Evolutionary conservation across 2,888 invertebrate species (phyloP), one percentile per base, ranked within the genome.

Genomic region (Archaeoteleia sp.): DNA sequence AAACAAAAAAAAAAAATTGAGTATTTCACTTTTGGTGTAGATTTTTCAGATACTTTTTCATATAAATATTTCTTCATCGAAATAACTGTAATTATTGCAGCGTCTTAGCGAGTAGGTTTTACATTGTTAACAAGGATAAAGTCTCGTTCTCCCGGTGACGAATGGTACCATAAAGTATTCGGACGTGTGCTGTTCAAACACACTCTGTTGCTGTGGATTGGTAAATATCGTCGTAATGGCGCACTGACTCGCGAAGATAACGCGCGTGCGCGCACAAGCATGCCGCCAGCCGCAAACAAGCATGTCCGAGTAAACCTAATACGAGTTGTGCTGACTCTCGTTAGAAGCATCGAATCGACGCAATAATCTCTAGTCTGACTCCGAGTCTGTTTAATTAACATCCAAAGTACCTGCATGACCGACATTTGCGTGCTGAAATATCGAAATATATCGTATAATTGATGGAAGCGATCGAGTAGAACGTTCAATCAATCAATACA

Each of bases 151-250:
- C 27, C 25, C 45, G 43, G 53, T 46, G 53, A 66, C 53, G 46
- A 53, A 66, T 66, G 40, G 58, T 49, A 58, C 46, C 65, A 40
- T 66, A 53, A 66, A 66, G 65, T 58, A 58, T 66, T 53, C 29
- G 65, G 48, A 66, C 58, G 53, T 30, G 57, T 9, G 43, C 27
- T 32, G 32, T 3, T 45, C 46, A 53, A 65, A 63, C 30, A 58
- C 57, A 34, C 27, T 43, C 39, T 46, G 42, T 48, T 42, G 55
- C 40, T 30, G 29, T 29, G 27, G 48, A 58, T 65, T 53, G 51
- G 65, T 42, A 65, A 65, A 58, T 65, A 65, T 58, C 51, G 32
- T 23, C 46, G 65, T 40, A 49, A 51, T 45, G 34, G 54, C 37
- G 54, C 42, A 12, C 48, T 35, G 30, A 34, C 14, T 48, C 12